These are phyloP conservation scores for Vidua macroura DNA, from an alignment of 2,113 vertebrate species.

Conservation along the genomic window DNA sequence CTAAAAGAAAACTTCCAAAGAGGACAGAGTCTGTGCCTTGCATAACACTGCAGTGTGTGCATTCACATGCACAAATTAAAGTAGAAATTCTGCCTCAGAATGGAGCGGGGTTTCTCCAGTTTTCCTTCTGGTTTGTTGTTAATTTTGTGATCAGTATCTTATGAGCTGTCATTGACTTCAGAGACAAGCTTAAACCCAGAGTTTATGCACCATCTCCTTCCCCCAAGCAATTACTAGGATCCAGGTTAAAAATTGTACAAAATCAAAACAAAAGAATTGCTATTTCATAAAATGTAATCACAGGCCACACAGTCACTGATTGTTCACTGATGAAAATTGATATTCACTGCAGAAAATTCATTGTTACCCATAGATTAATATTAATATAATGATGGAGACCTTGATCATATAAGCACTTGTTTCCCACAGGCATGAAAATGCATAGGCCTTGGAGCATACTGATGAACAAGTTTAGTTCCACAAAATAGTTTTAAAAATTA, in stretches of 20 bases:
- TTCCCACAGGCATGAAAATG: background rate
- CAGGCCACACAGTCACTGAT: background rate
- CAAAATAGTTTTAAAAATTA: background rate
- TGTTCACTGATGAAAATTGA: conserved; percentile 48
- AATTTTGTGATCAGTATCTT: background rate
- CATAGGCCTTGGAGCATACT: background rate
- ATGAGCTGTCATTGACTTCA: background rate
- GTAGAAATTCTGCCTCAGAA: background rate
- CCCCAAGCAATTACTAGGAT: background rate
- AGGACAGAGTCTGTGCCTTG: background rate
- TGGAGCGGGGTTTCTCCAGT: background rate
- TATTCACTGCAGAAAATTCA: conserved; percentile 12
- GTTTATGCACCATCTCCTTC: background rate
- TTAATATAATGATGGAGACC: background rate
- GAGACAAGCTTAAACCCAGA: background rate
- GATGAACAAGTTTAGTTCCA: background rate
- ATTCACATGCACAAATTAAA: background rate
- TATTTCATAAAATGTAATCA: conserved; percentile 43
- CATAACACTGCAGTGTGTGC: background rate
- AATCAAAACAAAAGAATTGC: conserved; percentile 43
- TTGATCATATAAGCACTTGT: background rate
- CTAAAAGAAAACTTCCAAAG: background rate
- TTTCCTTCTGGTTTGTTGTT: background rate
- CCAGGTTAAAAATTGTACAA: conserved; percentile 1
- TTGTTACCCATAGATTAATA: conserved; percentile 12